Evolutionary conservation across 2,797 vertebrate species (phyloP).

Genomic region (Anisognathus igniventris): DNA sequence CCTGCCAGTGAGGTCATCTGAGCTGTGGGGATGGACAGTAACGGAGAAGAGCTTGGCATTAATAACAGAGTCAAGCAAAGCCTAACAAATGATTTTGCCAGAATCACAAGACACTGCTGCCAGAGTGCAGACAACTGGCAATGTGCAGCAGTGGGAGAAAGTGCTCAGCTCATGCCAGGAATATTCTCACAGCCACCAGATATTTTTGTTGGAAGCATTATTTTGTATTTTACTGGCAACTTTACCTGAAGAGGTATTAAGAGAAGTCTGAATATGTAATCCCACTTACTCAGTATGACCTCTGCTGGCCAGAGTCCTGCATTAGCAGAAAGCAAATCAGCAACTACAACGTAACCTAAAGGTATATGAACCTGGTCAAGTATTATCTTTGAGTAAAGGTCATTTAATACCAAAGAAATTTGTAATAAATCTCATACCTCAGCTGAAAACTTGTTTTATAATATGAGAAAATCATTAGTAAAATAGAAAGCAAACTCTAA

Average conservation of each 20-base stretch:
- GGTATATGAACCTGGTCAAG: not conserved
- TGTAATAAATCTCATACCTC: not conserved
- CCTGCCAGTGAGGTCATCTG: not conserved
- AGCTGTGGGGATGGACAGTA: not conserved
- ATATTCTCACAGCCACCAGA: not conserved
- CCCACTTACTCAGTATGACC: slow-evolving; percentile 22
- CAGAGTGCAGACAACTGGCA: not conserved
- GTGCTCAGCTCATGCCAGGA: not conserved
- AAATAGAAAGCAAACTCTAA: not conserved
- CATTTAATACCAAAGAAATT: not conserved
- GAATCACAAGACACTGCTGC: not conserved
- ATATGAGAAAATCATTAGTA: not conserved
- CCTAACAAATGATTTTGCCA: not conserved
- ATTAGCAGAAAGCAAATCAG: not conserved
- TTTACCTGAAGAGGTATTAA: not conserved
- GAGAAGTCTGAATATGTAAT: not conserved
- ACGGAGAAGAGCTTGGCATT: not conserved
- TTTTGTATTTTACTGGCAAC: not conserved
- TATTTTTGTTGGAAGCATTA: not conserved
- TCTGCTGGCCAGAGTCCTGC: slow-evolving; percentile 32
- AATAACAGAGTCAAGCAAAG: not conserved
- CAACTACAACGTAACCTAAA: not conserved
- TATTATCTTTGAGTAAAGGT: not conserved
- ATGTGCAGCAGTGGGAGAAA: not conserved
- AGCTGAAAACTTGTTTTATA: not conserved